Evolutionary conservation across 2,113 vertebrate genomes (phyloP).

Genomic region (Atrichornis clamosus): DNA sequence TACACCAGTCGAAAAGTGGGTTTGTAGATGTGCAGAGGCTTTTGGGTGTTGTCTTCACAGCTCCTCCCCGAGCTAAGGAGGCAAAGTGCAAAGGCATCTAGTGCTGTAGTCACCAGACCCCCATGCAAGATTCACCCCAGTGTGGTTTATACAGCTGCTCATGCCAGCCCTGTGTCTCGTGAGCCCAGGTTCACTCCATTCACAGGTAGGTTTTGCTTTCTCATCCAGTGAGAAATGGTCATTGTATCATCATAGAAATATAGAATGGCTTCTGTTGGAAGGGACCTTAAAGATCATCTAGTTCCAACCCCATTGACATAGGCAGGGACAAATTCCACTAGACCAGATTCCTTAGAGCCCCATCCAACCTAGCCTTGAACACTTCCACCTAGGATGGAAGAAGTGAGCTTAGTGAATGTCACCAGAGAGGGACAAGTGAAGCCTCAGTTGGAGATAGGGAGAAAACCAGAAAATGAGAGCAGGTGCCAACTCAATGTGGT

Average conservation of each 20-base stretch:
- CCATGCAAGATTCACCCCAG: neutral
- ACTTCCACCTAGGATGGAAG: neutral
- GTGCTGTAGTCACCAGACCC: neutral
- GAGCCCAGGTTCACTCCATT: accelerated
- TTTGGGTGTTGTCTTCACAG: neutral
- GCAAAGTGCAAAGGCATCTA: neutral
- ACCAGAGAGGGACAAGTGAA: neutral
- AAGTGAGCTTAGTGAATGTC: neutral
- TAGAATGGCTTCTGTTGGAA: neutral
- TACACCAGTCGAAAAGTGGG: neutral
- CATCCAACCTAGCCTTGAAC: neutral
- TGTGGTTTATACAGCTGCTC: neutral
- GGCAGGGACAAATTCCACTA: neutral
- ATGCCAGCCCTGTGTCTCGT: neutral
- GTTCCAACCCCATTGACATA: neutral
- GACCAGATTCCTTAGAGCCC: neutral
- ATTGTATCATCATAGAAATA: too few species aligned
- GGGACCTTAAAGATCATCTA: neutral
- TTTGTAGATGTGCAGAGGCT: neutral
- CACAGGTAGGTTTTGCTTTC: neutral
- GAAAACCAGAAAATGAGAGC: neutral
- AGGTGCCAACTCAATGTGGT: neutral
- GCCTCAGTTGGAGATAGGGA: neutral
- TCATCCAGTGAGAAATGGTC: neutral
- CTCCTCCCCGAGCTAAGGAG: neutral